These are phyloP conservation scores for Catotricha subobsoleta DNA, from an alignment of 2,888 invertebrate species.

Conservation along the genomic window DNA sequence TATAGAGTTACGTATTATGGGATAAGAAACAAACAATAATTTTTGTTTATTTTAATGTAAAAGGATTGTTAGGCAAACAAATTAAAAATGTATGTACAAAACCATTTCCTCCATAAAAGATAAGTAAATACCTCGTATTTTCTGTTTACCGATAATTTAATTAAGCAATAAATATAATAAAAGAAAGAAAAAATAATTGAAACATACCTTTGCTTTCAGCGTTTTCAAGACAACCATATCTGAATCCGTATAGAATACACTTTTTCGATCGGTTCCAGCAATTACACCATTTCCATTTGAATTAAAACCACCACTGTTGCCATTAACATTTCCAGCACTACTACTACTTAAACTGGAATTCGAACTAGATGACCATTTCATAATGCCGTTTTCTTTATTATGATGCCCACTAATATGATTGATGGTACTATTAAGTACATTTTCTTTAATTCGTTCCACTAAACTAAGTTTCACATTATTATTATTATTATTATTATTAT, in stretches of 20 bases:
- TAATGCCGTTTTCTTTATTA: slow-evolving; percentile 2
- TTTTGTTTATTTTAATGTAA: too few relatives aligned
- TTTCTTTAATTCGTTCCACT: slow-evolving; percentile 4
- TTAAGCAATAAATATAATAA: neutral
- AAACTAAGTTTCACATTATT: slow-evolving; percentile 5
- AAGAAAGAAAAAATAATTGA: neutral
- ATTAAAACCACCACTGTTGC: neutral
- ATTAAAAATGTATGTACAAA: too few relatives aligned
- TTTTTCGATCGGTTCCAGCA: slow-evolving; percentile 3
- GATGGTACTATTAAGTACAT: neutral
- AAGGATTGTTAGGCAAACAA: too few relatives aligned
- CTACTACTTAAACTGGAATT: slow-evolving; percentile 1
- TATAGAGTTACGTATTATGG: too few relatives aligned
- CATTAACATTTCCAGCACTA: neutral
- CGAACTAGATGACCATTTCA: slow-evolving; percentile 4
- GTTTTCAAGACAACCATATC: slow-evolving; percentile 1
- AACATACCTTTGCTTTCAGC: neutral
- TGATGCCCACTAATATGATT: neutral
- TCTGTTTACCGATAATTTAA: neutral
- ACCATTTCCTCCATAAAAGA: neutral
- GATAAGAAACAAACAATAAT: too few relatives aligned
- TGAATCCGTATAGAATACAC: slow-evolving; percentile 5
- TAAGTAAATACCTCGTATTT: neutral
- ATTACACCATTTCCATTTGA: neutral
- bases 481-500: slow-evolving; percentile 2